A percentile compares a stretch with the other conserved stretches of the same genome.
These are phyloP conservation scores for Ammodytes dubius DNA, from an alignment of 2,113 vertebrate genomes.

Conservation along the genomic window DNA sequence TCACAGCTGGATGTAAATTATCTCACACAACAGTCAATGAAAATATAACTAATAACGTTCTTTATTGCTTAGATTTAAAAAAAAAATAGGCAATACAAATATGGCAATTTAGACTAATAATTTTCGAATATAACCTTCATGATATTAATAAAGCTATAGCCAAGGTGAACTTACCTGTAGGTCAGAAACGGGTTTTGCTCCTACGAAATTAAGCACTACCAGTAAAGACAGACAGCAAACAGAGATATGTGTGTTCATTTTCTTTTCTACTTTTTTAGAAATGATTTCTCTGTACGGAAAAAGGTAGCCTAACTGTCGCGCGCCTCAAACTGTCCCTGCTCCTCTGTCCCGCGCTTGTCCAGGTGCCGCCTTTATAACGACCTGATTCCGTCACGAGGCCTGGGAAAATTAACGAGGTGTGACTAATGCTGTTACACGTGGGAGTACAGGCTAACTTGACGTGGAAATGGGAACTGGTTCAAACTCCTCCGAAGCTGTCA, in stretches of 20 bases:
- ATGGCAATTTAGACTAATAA: too few species aligned
- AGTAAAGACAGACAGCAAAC: slow-evolving; percentile 79
- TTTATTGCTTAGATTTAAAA: too few species aligned
- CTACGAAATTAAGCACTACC: slow-evolving; percentile 61
- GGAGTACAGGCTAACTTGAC: slow-evolving; percentile 44
- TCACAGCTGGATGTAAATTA: too few species aligned
- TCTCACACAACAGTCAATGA: too few species aligned
- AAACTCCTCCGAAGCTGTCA: slow-evolving; percentile 21
- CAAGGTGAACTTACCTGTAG: slow-evolving; percentile 74
- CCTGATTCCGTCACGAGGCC: slow-evolving; percentile 72
- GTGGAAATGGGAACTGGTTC: slow-evolving; percentile 1
- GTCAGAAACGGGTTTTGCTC: slow-evolving; percentile 74
- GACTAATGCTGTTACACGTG: slow-evolving; percentile 61
- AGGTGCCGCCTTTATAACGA: slow-evolving; percentile 80
- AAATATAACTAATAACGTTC: too few species aligned
- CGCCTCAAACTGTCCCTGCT: neutral
- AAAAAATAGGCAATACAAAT: too few species aligned
- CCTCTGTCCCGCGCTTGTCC: slow-evolving; percentile 22
- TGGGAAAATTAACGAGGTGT: slow-evolving; percentile 68
- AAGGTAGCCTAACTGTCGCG: neutral
- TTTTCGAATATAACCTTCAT: too few species aligned
- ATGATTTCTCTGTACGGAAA: neutral
- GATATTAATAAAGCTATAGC: too few species aligned
- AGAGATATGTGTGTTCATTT: slow-evolving; percentile 80
- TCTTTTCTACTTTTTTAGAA: slow-evolving; percentile 18